Evolutionary conservation across 2,888 invertebrate species (phyloP), one percentile per base, ranked within the genome.

Genomic region (Argyresthia albistria): DNA sequence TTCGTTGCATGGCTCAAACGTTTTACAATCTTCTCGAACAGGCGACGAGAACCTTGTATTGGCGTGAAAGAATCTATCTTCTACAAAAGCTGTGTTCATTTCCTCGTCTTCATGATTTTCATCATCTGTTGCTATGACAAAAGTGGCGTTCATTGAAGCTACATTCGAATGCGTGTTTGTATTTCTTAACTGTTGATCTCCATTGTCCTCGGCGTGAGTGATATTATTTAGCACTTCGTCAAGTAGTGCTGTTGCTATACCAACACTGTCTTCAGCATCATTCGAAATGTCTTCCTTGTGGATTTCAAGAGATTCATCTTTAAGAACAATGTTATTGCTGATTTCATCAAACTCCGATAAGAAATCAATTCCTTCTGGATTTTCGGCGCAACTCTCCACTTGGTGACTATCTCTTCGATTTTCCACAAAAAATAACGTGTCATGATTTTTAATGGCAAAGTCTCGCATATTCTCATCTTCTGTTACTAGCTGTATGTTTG

Each of bases 41-140:
- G 80, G 76, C 0, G 80, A 76, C 0, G 80, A 79, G 0, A 73
- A 73, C 60, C 63, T 55, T 42, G 60, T 64, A 39, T 52, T 55
- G 42, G 49, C 60, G 12, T 54, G 56, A n/a, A 49, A 36, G 7
- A 14, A 35, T 1, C 59, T 55, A n/a, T 69, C 68, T 56, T 71
- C 73, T 0, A 80, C 64, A 48, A 86, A 84, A 0, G 81, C 84
- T 7, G 73, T 76, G 53, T 86, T 82, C 74, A 83, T 71, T 16
- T 66, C 65, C 14, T 65, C 65, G 3, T 60, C 60, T 1, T 55
- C 53, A 8, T 12, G 45, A 14, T 37, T 37, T 6, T 37, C 11
- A 10, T 37, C 48, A 37, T 15, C 36, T 10, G 8, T 37, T n/a
- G 69, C 64, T 12, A 70, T 15, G 36, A 61, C 61, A 46, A 59